Percentiles rank a stretch among this genome's conserved stretches.
phyloP scores from a whole-genome alignment of 2,113 vertebrate genomes.

The Vulpes lagopus region DNA sequence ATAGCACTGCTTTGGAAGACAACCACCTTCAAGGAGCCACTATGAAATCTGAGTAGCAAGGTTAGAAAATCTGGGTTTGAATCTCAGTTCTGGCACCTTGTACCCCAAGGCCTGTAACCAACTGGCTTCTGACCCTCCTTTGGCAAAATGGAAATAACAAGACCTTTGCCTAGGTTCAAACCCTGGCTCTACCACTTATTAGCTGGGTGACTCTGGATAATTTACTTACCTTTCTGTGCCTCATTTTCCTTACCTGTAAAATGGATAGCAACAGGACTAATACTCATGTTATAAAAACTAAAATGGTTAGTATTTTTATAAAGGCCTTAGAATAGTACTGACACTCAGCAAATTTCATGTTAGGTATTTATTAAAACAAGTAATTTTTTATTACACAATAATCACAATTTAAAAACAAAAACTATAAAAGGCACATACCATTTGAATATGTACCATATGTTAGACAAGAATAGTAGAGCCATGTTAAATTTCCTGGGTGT shows the following conservation, averaged over 20 bases:
- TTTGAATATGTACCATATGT: background rate
- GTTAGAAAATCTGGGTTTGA: background rate
- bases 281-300: background rate
- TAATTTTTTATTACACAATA: background rate
- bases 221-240: background rate
- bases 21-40: background rate
- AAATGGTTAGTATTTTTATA: background rate
- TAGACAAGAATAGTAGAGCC: background rate
- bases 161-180: background rate
- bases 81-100: background rate
- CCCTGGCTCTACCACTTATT: background rate
- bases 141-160: background rate
- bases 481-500: background rate
- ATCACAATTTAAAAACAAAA: constrained; percentile 41
- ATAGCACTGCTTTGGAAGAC: background rate
- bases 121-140: background rate
- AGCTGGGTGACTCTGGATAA: background rate
- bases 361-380: background rate
- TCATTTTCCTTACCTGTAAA: constrained; percentile 11
- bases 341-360: background rate
- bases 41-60: background rate
- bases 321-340: background rate
- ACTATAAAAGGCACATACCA: background rate
- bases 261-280: background rate
- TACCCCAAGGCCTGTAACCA: background rate